These are phyloP conservation scores for Desmodus rotundus DNA, from an alignment of 2,113 vertebrate genomes.

Conservation along the genomic window DNA sequence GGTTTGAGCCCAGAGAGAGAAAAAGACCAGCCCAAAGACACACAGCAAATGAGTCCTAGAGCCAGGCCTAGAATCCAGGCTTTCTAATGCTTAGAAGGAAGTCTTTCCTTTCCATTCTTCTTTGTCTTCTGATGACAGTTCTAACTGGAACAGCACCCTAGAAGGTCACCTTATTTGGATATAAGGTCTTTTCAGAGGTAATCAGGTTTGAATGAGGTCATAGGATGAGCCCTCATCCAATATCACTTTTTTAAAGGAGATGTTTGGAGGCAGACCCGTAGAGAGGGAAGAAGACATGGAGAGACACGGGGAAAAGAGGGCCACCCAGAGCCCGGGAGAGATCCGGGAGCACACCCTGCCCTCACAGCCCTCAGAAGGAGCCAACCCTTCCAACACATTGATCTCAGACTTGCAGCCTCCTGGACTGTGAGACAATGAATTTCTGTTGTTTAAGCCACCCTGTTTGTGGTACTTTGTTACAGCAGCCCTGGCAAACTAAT, in stretches of 20 bases:
- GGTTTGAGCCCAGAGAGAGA: neutral
- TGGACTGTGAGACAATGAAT: neutral
- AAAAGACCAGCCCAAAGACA: neutral
- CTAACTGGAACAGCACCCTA: neutral
- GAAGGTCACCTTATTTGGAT: neutral
- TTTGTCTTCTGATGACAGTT: neutral
- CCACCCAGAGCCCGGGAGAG: neutral
- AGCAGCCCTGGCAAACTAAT: neutral
- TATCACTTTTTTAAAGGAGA: neutral
- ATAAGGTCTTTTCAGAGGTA: neutral
- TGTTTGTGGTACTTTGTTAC: neutral
- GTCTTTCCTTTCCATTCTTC: neutral
- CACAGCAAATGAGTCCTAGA: neutral
- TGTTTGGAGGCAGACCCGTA: neutral
- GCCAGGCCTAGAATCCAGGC: neutral
- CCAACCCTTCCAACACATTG: neutral
- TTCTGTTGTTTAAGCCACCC: neutral
- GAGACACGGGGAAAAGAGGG: neutral
- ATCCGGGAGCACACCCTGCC: neutral
- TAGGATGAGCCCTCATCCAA: neutral
- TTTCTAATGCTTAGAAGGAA: neutral
- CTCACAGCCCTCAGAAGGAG: neutral
- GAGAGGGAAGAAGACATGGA: fast-evolving
- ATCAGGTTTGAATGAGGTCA: neutral
- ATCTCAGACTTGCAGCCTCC: neutral